Percentiles rank a stretch among this genome's conserved stretches.
Conservation (phyloP, 2,797 vertebrate species). For the Sebastes nivosus region DNA sequence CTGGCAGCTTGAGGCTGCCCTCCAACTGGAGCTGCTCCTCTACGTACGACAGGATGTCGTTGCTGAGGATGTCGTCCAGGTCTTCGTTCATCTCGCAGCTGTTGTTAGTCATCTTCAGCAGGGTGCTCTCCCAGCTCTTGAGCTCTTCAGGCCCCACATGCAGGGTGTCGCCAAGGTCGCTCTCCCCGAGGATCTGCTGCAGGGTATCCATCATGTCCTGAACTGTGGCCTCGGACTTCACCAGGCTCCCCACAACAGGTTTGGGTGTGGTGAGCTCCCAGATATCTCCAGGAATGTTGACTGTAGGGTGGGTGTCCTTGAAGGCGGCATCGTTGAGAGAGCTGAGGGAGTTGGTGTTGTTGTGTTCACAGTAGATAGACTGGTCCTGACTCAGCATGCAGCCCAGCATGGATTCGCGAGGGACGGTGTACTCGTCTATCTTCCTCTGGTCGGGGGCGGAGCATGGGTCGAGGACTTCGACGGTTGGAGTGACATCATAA, state of each 20-base stretch:
- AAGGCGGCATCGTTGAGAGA: conserved; percentile 70
- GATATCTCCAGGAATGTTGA: conserved; percentile 69
- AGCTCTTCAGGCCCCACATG: conserved; percentile 54
- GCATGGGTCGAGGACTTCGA: conserved; percentile 45
- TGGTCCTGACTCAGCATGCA: conserved; percentile 78
- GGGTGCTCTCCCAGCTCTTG: conserved; percentile 80
- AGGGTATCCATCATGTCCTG: conserved; percentile 79
- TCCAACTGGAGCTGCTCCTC: conserved; percentile 78
- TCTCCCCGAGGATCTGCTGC: conserved; percentile 74
- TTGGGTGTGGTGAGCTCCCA: conserved; percentile 40
- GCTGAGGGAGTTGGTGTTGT: conserved; percentile 40
- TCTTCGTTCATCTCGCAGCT: conserved; percentile 41
- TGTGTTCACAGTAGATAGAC: conserved; percentile 66
- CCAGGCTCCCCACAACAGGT: neutral
- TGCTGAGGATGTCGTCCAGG: conserved; percentile 59
- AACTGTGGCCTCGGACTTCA: conserved; percentile 65
- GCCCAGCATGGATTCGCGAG: conserved; percentile 73
- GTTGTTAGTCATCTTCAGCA: conserved; percentile 72
- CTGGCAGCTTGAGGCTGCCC: conserved; percentile 23
- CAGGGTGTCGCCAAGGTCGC: conserved; percentile 36
- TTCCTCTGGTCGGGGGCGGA: conserved; percentile 68
- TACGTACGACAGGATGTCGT: conserved; percentile 69
- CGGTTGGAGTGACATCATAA: conserved; percentile 62
- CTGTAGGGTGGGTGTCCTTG: conserved; percentile 73
- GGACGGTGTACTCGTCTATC: conserved; percentile 12